Percentiles rank a stretch among this genome's conserved stretches.
phyloP scores from a whole-genome alignment of 2,797 vertebrate species.

The Sus cebifrons region DNA sequence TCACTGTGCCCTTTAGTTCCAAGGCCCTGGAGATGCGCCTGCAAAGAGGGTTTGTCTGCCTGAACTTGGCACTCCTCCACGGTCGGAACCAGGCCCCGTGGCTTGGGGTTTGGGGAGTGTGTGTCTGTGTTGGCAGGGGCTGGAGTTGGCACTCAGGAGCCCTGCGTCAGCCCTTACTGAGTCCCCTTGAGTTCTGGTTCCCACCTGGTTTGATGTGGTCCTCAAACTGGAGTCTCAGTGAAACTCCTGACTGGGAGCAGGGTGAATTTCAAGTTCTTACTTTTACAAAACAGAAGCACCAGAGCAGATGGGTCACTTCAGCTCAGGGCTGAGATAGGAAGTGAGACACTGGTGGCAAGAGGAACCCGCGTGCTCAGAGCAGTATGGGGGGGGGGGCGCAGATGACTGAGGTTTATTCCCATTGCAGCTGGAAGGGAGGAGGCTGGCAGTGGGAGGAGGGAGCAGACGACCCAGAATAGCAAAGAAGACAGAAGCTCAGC shows the following conservation, averaged over 20 bases:
- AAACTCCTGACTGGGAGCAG: neutral
- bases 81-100: neutral
- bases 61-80: neutral
- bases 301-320: neutral
- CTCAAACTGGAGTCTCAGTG: neutral
- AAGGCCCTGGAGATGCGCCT: neutral
- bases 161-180: neutral
- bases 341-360: conserved; percentile 53
- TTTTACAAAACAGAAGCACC: neutral
- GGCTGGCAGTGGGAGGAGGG: conserved; percentile 56
- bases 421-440: conserved; percentile 65
- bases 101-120: neutral
- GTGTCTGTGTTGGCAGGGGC: neutral
- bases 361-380: conserved; percentile 27
- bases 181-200: neutral
- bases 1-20: neutral
- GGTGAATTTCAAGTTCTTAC: neutral
- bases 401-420: conserved; percentile 66
- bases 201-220: neutral
- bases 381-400: neutral
- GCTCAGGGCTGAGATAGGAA: conserved; percentile 58
- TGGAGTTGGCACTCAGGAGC: neutral
- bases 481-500: conserved; percentile 51
- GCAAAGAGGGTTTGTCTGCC: neutral
- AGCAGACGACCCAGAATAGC: conserved; percentile 62